Evolutionary conservation across 2,888 invertebrate genomes (phyloP).

Genomic region (Pterobdella sp.): DNA sequence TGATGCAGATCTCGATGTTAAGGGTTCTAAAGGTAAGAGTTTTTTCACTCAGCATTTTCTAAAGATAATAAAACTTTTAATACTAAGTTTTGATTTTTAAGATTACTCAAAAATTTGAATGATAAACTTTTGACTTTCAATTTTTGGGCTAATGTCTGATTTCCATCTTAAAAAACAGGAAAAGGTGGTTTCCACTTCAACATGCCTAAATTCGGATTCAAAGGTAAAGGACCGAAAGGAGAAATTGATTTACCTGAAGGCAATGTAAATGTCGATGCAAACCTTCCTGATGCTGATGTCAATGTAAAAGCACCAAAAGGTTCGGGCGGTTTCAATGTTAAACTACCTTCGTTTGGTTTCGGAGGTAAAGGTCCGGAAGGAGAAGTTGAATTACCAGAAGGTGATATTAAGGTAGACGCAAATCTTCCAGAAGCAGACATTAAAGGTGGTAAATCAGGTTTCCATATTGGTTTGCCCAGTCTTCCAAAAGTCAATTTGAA

Average conservation of each 20-base stretch:
- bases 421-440: conserved; percentile 26
- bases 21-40: neutral
- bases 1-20: conserved; percentile 21
- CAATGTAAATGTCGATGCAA: conserved; percentile 14
- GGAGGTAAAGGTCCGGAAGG: conserved; percentile 12
- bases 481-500: conserved; percentile 6
- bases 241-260: conserved; percentile 19
- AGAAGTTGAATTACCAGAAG: conserved; percentile 16
- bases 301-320: conserved; percentile 15
- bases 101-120: neutral
- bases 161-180: neutral
- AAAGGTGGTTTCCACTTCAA: conserved; percentile 13
- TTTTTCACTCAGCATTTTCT: neutral
- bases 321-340: conserved; percentile 10
- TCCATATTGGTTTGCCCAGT: conserved; percentile 16
- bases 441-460: conserved; percentile 24
- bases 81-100: neutral
- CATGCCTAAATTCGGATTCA: conserved; percentile 18
- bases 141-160: neutral
- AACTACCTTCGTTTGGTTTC: conserved; percentile 19
- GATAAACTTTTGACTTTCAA: neutral
- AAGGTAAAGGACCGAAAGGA: conserved; percentile 23
- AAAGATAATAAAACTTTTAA: neutral
- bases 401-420: conserved; percentile 3
- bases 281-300: conserved; percentile 22